A percentile compares a stretch with the other conserved stretches of the same genome.
Conservation (phyloP, 2,113 vertebrate species). For the Uria aalge region DNA sequence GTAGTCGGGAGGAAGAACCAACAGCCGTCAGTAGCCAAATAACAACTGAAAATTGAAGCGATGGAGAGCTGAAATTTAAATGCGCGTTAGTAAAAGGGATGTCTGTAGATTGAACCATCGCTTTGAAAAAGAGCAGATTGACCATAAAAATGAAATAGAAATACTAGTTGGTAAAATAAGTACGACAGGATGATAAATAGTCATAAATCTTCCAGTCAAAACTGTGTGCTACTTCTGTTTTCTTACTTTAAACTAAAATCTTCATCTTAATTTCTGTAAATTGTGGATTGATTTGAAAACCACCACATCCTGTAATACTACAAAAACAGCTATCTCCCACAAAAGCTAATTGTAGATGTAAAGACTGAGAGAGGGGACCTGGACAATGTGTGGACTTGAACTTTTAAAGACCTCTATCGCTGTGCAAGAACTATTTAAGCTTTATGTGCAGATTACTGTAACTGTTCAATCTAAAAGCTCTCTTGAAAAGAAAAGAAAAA, state of each 20-base stretch:
- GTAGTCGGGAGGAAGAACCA: not conserved
- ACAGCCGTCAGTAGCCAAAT: not conserved
- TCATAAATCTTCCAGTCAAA: not conserved
- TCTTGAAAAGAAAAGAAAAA: conserved; percentile 15
- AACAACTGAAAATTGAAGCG: not conserved
- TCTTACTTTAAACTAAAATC: not conserved
- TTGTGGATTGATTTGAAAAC: not conserved
- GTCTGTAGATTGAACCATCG: not conserved
- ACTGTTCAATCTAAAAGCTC: conserved; percentile 10
- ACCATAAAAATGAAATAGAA: not conserved
- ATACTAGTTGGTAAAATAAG: not conserved
- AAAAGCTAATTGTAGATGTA: not conserved
- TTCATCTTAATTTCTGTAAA: not conserved
- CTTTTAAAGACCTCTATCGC: not conserved
- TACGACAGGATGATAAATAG: not conserved
- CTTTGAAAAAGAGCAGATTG: not conserved
- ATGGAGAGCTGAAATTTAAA: not conserved
- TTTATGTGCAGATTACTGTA: conserved; percentile 23
- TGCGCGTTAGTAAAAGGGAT: not conserved
- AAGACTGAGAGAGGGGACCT: not conserved
- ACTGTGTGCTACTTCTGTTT: not conserved
- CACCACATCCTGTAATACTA: not conserved
- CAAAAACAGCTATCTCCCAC: not conserved
- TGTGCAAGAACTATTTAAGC: conserved; percentile 3
- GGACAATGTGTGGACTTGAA: not conserved